These are phyloP conservation scores for Heteromormyrus szaboi DNA, from an alignment of 2,797 vertebrate genomes.

Conservation along the genomic window DNA sequence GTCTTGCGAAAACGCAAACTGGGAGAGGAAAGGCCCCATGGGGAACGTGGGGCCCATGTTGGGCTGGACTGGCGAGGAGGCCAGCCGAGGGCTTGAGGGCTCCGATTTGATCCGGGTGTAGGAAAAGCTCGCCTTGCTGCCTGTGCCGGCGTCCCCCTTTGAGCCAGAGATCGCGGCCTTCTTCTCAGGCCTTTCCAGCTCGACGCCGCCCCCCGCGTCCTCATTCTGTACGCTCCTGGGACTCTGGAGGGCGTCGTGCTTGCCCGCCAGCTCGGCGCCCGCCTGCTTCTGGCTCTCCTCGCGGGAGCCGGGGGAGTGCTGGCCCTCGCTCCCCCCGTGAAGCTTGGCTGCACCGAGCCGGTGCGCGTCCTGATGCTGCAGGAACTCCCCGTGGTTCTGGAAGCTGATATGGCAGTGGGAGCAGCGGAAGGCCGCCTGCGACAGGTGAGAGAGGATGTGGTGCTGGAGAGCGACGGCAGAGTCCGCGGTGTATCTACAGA, in stretches of 20 bases:
- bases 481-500: slow-evolving; percentile 76
- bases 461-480: slow-evolving; percentile 75
- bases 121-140: slow-evolving; percentile 68
- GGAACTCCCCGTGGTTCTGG: slow-evolving; percentile 72
- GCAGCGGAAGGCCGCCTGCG: slow-evolving; percentile 75
- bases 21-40: slow-evolving; percentile 76
- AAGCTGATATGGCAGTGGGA: slow-evolving; percentile 78
- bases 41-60: slow-evolving; percentile 68
- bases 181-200: slow-evolving; percentile 71
- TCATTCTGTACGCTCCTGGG: slow-evolving; percentile 66
- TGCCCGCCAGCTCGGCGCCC: slow-evolving; percentile 51
- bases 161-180: slow-evolving; percentile 60
- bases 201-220: slow-evolving; percentile 63
- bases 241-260: slow-evolving; percentile 59
- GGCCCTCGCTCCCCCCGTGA: slow-evolving; percentile 49
- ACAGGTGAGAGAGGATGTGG: slow-evolving; percentile 81
- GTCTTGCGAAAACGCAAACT: slow-evolving; percentile 77
- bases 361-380: slow-evolving; percentile 75
- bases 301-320: slow-evolving; percentile 6
- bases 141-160: slow-evolving; percentile 51
- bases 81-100: slow-evolving; percentile 75
- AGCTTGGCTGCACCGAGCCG: slow-evolving; percentile 54
- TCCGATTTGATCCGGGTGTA: slow-evolving; percentile 79
- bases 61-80: slow-evolving; percentile 74
- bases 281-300: slow-evolving; percentile 58